A percentile compares a stretch with the other conserved stretches of the same genome.
Conservation (phyloP, 2,797 vertebrate genomes). For the Falco cherrug region DNA sequence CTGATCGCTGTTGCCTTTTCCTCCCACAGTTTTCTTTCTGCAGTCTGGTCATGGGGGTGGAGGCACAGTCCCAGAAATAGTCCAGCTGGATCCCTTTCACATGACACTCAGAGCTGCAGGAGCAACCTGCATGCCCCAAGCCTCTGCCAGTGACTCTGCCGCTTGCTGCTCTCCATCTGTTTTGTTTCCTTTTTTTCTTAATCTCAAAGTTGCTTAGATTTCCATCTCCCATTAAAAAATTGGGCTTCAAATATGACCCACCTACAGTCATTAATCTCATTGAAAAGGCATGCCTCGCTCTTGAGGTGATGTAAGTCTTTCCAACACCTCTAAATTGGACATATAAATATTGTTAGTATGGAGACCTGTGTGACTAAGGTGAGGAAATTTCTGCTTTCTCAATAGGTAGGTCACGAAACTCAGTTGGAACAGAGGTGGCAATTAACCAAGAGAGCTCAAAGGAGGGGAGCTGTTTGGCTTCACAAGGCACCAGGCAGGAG, state of each 20-base stretch:
- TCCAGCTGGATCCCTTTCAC: not conserved
- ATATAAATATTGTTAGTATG: not conserved
- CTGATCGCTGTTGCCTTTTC: not conserved
- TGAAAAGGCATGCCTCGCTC: not conserved
- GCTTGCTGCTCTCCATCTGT: slow-evolving; percentile 48
- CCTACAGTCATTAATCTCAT: not conserved
- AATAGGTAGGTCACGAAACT: not conserved
- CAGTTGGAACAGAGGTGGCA: slow-evolving; percentile 2
- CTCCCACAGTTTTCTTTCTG: not conserved
- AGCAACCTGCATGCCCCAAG: not conserved
- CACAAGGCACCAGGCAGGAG: not conserved
- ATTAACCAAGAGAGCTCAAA: not conserved
- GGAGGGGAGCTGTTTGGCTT: not conserved
- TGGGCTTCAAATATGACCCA: not conserved
- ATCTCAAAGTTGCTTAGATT: not conserved
- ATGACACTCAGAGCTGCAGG: not conserved
- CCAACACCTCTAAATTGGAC: not conserved
- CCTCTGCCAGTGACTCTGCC: not conserved
- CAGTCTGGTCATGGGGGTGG: rapidly evolving
- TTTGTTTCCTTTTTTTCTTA: not conserved
- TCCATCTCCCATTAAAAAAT: not conserved
- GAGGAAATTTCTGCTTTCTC: slow-evolving; percentile 51
- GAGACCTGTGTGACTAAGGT: not conserved
- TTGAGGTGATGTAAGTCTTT: slow-evolving; percentile 1
- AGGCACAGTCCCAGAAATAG: not conserved